Evolutionary conservation across 2,113 vertebrate species (phyloP).

Genomic region (Antigone vipio): DNA sequence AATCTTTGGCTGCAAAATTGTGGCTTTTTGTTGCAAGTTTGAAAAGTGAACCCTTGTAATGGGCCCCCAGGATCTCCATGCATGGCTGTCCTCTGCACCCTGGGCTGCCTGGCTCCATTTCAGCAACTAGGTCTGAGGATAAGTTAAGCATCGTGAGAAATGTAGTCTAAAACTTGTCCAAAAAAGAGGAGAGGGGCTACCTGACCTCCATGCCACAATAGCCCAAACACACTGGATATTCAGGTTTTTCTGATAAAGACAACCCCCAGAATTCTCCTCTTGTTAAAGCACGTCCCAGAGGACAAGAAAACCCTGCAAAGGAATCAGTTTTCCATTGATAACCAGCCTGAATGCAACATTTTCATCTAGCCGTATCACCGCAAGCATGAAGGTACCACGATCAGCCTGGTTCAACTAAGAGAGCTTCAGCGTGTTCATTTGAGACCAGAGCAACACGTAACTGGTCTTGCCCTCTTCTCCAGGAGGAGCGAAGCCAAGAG

Average conservation of each 20-base stretch:
- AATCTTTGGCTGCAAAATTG: neutral
- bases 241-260: neutral
- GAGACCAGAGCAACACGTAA: neutral
- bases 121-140: neutral
- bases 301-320: neutral
- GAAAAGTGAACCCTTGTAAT: neutral
- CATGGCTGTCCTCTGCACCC: neutral
- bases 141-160: neutral
- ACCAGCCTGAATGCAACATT: accelerated
- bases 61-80: neutral
- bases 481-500: neutral
- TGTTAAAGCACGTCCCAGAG: neutral
- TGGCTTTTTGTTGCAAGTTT: neutral
- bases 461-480: neutral
- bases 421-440: accelerated
- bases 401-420: accelerated
- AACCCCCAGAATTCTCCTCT: neutral
- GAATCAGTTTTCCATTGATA: accelerated
- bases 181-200: neutral
- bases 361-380: accelerated
- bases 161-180: neutral
- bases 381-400: accelerated
- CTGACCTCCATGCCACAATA: neutral
- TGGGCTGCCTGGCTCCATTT: accelerated
- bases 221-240: accelerated